A percentile compares a stretch with the other conserved stretches of the same genome.
phyloP scores from a whole-genome alignment of 2,888 invertebrate species.

The Urechis unicinctus region DNA sequence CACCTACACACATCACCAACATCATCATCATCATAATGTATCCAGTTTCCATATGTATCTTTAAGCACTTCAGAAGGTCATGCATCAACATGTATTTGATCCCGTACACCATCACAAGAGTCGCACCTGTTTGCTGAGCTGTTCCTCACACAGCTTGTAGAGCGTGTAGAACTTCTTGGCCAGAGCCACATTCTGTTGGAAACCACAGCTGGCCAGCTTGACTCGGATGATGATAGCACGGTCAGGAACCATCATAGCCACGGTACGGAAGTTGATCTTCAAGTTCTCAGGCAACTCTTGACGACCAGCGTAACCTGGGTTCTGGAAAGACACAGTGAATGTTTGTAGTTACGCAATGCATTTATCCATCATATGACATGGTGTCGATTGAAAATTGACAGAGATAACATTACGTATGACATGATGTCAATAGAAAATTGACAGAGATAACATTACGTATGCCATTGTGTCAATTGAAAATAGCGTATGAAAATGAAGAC shows the following conservation, averaged over 20 bases:
- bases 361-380: too few relatives aligned
- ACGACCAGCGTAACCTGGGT: constrained; percentile 93
- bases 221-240: constrained; percentile 94
- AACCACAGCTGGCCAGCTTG: constrained; percentile 91
- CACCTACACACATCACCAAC: too few relatives aligned
- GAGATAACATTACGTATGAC: too few relatives aligned
- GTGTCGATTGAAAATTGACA: too few relatives aligned
- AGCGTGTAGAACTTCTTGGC: constrained; percentile 93
- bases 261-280: constrained; percentile 94
- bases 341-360: too few relatives aligned
- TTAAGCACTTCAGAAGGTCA: background rate
- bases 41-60: too few relatives aligned
- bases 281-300: constrained; percentile 94
- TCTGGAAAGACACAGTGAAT: constrained; percentile 57
- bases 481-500: too few relatives aligned
- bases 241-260: constrained; percentile 99
- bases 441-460: too few relatives aligned
- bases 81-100: background rate
- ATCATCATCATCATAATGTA: too few relatives aligned
- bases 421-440: too few relatives aligned
- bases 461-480: too few relatives aligned
- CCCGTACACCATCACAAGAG: background rate
- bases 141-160: constrained; percentile 94
- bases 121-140: constrained; percentile 83
- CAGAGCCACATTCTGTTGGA: constrained; percentile 87